Evolutionary conservation across 2,888 invertebrate genomes (phyloP).

Genomic region (Siphlonurus alternatus): DNA sequence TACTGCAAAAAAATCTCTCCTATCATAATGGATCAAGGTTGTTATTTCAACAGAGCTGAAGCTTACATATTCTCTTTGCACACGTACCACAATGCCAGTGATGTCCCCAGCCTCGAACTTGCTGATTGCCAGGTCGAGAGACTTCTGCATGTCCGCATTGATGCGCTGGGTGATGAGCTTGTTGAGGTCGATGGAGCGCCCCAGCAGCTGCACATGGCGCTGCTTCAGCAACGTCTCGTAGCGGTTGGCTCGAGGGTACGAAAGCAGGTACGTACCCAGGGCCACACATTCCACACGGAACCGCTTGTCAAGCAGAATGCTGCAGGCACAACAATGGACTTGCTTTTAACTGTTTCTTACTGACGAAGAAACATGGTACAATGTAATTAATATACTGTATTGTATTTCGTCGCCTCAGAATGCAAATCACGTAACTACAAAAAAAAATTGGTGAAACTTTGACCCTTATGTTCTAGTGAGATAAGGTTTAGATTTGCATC

Average conservation of each 20-base stretch:
- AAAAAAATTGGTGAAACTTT: too few species aligned
- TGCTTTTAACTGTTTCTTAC: not conserved
- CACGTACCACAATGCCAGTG: slow-evolving; percentile 78
- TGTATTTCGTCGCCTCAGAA: not conserved
- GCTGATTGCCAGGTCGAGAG: slow-evolving; percentile 85
- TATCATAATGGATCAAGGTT: too few species aligned
- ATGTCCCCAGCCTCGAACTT: slow-evolving; percentile 95
- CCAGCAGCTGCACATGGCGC: slow-evolving; percentile 86
- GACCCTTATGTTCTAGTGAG: too few species aligned
- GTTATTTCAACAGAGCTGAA: too few species aligned
- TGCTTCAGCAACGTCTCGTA: slow-evolving; percentile 91
- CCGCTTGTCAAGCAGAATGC: slow-evolving; percentile 91
- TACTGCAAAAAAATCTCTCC: too few species aligned
- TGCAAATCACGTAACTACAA: too few species aligned
- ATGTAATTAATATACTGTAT: not conserved
- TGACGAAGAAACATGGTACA: too few species aligned
- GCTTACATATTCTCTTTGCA: too few species aligned
- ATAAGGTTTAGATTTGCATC: too few species aligned
- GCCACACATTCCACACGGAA: slow-evolving; percentile 89
- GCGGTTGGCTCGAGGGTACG: slow-evolving; percentile 76
- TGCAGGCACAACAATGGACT: slow-evolving; percentile 32
- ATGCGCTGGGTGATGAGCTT: slow-evolving; percentile 86
- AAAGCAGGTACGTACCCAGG: slow-evolving; percentile 66
- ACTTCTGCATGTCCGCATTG: slow-evolving; percentile 90
- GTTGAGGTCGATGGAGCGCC: slow-evolving; percentile 89